Base-by-base conservation (phyloP, 2,113 vertebrate genomes). In the Synchiropus splendidus region DNA sequence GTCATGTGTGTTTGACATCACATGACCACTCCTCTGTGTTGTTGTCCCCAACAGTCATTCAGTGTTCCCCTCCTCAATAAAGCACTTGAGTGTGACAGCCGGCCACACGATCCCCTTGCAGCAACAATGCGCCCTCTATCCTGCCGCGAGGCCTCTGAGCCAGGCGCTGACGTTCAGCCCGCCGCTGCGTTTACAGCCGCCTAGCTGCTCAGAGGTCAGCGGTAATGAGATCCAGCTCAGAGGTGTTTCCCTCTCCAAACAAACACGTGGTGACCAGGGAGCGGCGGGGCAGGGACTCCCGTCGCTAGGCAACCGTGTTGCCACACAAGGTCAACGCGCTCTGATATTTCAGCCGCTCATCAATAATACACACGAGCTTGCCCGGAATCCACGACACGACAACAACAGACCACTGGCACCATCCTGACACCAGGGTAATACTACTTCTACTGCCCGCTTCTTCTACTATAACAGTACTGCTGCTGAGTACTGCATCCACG, bases 41-140 rank as follows among this genome's bases (percentile, higher is more conserved):
- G 42, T 42, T 52, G 54, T 51, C 57, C 31, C 16, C 53, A 54
- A 70, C 67, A 70, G 57, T 48, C 33, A 12, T 5, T 38, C 48
- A 38, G 17, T 59, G 67, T 62, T 45, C 36, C 17, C 1, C 2
- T 2, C 10, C 33, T 68, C 41, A 58, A 42, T 57, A 39, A 66
- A 44, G 44, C 13, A 6, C 12, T 49, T 61, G 14, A 67, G 34
- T 31, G 6, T 11, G 18, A 36, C 41, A 9, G 34, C 14, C 18
- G 3, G 44, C n/a, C 18, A 36, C 33, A 21, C 12, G 44, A 45
- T 31, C 41, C 35, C 18, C 37, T 34, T 48, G 12, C 12, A 18
- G 36, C 18, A 1, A 34, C 65, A 59, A 49, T 42, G 50, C 13
- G 13, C 16, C 38, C 54, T 54, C 53, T 51, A 43, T 9, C 47